phyloP scores from a whole-genome alignment of 2,888 invertebrate genomes.

The Marasmarcha lunaedactyla region DNA sequence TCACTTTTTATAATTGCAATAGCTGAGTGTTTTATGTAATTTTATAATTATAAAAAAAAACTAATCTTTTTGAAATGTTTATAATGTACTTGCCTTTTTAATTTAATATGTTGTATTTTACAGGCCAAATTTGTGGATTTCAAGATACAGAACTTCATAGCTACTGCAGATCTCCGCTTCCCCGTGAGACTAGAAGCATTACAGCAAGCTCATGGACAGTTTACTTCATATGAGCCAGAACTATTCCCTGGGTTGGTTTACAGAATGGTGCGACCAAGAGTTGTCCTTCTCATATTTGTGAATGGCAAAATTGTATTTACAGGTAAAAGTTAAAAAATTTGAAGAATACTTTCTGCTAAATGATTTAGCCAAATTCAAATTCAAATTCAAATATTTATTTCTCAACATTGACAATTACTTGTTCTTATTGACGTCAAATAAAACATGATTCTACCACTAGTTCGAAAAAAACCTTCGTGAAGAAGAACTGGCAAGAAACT shows the following conservation, averaged over 20 bases:
- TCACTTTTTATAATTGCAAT: too few species aligned
- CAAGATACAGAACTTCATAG: slow-evolving; percentile 83
- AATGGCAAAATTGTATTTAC: slow-evolving; percentile 99
- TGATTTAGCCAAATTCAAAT: too few species aligned
- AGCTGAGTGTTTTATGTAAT: too few species aligned
- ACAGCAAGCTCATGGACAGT: slow-evolving; percentile 81
- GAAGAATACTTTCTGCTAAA: background rate
- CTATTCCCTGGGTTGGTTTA: slow-evolving; percentile 99
- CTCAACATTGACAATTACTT: too few species aligned
- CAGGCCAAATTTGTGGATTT: slow-evolving; percentile 81
- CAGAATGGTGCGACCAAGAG: slow-evolving; percentile 94
- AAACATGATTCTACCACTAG: too few species aligned
- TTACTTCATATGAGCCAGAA: slow-evolving; percentile 95
- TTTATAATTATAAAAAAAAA: background rate
- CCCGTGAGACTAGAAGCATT: slow-evolving; percentile 80
- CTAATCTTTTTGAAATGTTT: background rate
- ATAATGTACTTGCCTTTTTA: too few species aligned
- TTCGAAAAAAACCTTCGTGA: too few species aligned
- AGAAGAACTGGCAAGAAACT: too few species aligned
- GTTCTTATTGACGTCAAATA: too few species aligned
- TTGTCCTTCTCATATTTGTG: slow-evolving; percentile 98
- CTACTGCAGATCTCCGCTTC: slow-evolving; percentile 80
- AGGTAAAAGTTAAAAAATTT: slow-evolving; percentile 37
- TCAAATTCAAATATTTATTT: too few species aligned
- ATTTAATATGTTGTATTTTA: too few species aligned